Percentiles rank a stretch among this genome's conserved stretches.
phyloP scores from a whole-genome alignment of 2,797 vertebrate species.

The Remorina albescens region DNA sequence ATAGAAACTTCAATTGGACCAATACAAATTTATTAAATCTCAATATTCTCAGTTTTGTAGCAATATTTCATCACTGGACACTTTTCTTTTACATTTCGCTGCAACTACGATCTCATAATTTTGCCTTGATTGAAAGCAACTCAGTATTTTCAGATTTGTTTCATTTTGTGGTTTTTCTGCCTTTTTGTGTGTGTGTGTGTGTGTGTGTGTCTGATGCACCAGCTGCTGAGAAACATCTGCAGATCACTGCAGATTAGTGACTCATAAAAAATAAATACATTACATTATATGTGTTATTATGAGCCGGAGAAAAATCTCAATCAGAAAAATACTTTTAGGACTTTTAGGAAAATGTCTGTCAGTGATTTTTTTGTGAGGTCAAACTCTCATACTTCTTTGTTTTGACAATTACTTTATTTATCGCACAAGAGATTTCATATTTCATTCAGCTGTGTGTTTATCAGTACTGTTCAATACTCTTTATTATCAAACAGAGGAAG shows the following conservation, averaged over 20 bases:
- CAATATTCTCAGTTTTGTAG: background rate
- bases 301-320: too few relatives aligned
- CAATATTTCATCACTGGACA: background rate
- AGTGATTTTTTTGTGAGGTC: background rate
- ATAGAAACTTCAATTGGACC: too few relatives aligned
- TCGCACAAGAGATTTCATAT: background rate
- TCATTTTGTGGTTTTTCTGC: too few relatives aligned
- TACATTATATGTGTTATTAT: too few relatives aligned
- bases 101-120: background rate
- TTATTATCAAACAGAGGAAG: background rate
- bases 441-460: background rate
- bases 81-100: too few relatives aligned
- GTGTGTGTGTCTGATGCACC: background rate
- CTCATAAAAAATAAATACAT: too few relatives aligned
- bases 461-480: background rate
- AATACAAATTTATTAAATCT: background rate
- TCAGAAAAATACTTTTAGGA: too few relatives aligned
- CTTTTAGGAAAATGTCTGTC: background rate
- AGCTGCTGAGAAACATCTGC: background rate
- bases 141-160: background rate
- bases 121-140: background rate
- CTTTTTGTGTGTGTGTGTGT: constrained; percentile 2
- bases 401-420: background rate
- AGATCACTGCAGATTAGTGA: too few relatives aligned
- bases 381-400: background rate